Base-by-base conservation (phyloP, 2,113 vertebrate species). In the Alethe castanea region DNA sequence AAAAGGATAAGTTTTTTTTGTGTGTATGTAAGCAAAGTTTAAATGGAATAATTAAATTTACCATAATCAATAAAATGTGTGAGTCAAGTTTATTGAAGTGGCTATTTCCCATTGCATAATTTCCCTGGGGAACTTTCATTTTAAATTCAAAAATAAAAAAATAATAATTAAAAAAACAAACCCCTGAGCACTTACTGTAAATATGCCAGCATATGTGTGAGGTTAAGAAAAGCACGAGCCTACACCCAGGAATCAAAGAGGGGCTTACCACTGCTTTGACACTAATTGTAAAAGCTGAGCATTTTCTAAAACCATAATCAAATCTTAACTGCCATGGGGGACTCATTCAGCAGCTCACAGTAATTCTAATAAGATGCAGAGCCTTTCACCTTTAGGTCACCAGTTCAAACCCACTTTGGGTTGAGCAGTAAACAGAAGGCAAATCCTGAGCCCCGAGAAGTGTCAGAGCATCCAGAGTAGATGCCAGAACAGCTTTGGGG, bases 41-140 rank as follows among this genome's bases (percentile, higher is more conserved):
- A 96, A 98, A 96, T 92, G 38, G 72, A 98, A 97, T 97, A 97
- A 98, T 98, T 98, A 98, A 95, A 97, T 97, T 97, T 97, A 96
- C 86, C 54, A 92, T 97, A 98, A 98, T 98, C 97, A 97, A 97
- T 97, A 98, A 98, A 98, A 98, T 50, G 83, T 98, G 94, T 97
- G 96, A 97, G 94, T 94, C 86, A 44, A 96, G 76, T 98, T 98
- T 97, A 97, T 95, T 97, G 96, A 98, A 97, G 96, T 97, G 94
- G 95, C 95, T 94, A 97, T 98, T 98, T 98, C 97, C 97, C 94
- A 97, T 97, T 98, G 97, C 96, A 97, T 97, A 97, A 97, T 98
- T 98, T 98, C 97, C 96, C 97, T 84, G 26, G 89, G 88, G 96
- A 95, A 95, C 94, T 95, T 97, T 97, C 90, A 97, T 95, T 98